These are phyloP conservation scores for Volucella bombylans DNA, from an alignment of 2,888 invertebrate species.

Conservation along the genomic window DNA sequence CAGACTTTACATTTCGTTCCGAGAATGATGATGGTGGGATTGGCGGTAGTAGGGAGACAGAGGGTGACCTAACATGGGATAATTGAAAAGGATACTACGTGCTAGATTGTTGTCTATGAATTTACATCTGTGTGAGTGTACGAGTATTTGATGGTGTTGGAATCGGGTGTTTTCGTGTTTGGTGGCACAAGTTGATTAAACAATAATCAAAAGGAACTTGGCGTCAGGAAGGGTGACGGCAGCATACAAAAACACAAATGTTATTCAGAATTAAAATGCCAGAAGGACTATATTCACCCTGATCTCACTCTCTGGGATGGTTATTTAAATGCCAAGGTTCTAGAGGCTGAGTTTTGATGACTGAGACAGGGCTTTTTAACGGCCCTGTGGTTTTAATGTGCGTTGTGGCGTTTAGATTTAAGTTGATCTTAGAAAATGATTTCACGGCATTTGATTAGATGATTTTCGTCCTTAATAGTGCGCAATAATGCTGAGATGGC, in stretches of 20 bases:
- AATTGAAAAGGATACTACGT: constrained; percentile 68
- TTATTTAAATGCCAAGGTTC: constrained; percentile 66
- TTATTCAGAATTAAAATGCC: constrained; percentile 66
- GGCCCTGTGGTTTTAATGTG: background rate
- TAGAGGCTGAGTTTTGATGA: background rate
- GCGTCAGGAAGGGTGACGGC: constrained; percentile 69
- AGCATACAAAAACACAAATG: constrained; percentile 52
- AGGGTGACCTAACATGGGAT: constrained; percentile 20
- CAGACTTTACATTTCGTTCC: constrained; percentile 41
- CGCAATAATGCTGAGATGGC: background rate
- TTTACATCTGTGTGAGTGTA: constrained; percentile 19
- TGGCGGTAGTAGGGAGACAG: background rate
- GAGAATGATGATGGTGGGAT: background rate
- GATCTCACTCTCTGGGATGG: background rate
- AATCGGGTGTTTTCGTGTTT: background rate
- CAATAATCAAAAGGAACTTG: constrained; percentile 63
- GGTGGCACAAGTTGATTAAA: constrained; percentile 56
- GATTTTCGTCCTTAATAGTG: constrained; percentile 27
- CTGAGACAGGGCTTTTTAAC: background rate
- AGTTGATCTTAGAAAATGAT: constrained; percentile 42
- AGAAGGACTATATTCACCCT: constrained; percentile 1
- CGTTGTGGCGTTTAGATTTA: constrained; percentile 25
- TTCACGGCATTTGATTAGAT: constrained; percentile 34
- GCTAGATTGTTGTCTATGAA: constrained; percentile 55
- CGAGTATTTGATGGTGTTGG: constrained; percentile 2